Base-by-base conservation (phyloP, 2,888 invertebrate species). In the Falcaria lacertinaria region DNA sequence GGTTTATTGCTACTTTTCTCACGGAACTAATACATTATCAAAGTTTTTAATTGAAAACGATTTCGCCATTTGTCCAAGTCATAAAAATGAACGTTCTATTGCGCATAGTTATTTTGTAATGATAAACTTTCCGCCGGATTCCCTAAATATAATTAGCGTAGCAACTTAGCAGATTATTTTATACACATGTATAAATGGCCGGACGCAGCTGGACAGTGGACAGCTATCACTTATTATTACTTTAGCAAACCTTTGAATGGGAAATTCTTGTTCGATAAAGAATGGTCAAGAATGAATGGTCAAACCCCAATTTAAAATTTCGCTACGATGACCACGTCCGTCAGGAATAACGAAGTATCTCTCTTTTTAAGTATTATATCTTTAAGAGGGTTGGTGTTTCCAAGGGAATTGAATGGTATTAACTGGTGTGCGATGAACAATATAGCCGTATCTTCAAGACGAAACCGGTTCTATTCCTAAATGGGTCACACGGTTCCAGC, bases 1-100 rank as follows among this genome's bases (percentile, higher is more conserved):
- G 89, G 89, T 89, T 89, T 89, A 88, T 88, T 86, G 79, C 86
- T 79, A 74, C 79, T 85, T 88, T 88, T 89, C 89, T 87, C 88
- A 89, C 88, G 89, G 86, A 87, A 87, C 86, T 82, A 80, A 86
- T 83, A 80, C 77, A 81, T 84, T 86, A 84, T 80, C 80, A 74
- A 83, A 80, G 82, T 75, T 64, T 74, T 80, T 80, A 82, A 85
- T 86, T 81, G 80, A 85, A 80, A 80, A 74, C 74, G 78, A 81
- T 82, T 82, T 83, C 80, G 77, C 80, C 81, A 81, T 81, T 80
- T 81, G 77, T 82, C 75, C 68, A 63, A 68, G 71, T 66, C 72
- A 76, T 78, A 80, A 75, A 79, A 71, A 65, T 58, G 65, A 57
- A 63, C 59, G 59, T 69, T 72, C 63, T 68, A 76, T 77, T 74